Conservation (phyloP, 2,888 invertebrate species). For the Acanthosoma haemorrhoidale region DNA sequence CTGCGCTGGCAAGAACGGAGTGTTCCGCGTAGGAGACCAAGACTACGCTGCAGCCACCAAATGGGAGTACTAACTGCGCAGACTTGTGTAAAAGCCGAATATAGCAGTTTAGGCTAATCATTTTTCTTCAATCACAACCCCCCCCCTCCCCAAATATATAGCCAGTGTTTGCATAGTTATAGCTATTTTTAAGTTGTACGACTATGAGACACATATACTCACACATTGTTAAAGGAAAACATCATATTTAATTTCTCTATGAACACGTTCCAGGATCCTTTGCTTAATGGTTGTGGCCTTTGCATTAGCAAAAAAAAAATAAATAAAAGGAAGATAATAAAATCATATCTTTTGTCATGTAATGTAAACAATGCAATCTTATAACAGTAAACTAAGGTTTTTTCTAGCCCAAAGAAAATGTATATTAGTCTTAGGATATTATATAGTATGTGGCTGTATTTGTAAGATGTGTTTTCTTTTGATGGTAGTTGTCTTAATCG, state of each 20-base stretch:
- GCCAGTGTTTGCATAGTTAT: slow-evolving; percentile 9
- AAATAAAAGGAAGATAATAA: slow-evolving; percentile 13
- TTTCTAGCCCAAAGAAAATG: slow-evolving; percentile 26
- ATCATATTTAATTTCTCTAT: slow-evolving; percentile 21
- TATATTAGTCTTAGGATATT: slow-evolving; percentile 16
- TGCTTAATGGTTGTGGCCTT: slow-evolving; percentile 29
- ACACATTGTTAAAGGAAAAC: slow-evolving; percentile 1
- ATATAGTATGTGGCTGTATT: slow-evolving; percentile 29
- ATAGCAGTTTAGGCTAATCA: not conserved
- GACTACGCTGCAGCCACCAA: slow-evolving; percentile 77
- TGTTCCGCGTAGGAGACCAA: slow-evolving; percentile 74
- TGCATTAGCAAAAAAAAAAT: too few species aligned
- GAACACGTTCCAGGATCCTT: slow-evolving; percentile 1
- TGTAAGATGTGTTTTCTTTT: slow-evolving; percentile 14
- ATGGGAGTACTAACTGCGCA: slow-evolving; percentile 80
- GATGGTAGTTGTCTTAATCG: not conserved
- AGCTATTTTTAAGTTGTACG: not conserved
- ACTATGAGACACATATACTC: not conserved
- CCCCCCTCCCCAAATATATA: not conserved
- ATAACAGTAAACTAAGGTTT: slow-evolving; percentile 13
- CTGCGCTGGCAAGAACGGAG: slow-evolving; percentile 85
- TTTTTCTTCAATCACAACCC: not conserved
- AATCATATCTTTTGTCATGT: not conserved
- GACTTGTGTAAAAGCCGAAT: not conserved
- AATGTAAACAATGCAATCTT: slow-evolving; percentile 16